Evolutionary conservation across 2,888 invertebrate genomes (phyloP), one percentile per base, ranked within the genome.

Genomic region (Ecdyonurus torrentis): DNA sequence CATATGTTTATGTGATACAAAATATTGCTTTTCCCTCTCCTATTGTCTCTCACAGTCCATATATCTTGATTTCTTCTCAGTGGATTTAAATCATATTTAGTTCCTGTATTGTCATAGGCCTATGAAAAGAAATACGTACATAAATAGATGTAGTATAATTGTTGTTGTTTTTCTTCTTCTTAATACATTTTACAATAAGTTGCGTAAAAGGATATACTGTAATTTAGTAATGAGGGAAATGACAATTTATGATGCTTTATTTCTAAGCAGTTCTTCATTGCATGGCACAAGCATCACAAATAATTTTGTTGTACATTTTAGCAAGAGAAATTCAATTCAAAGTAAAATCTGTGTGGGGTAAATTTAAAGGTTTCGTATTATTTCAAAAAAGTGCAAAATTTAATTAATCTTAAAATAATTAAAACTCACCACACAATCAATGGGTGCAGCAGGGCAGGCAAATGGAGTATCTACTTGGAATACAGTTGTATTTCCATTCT

Each of bases 1-100:
- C 60, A 60, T n/a, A 60, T 25, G 25, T 60, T 60, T 2, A 60
- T 60, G 25, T 60, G 37, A n/a, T 60, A 60, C 60, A 60, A 60
- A 18, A 60, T 23, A 22, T 60, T 15, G 3, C 24, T 10, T 15
- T 60, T 19, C 15, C 20, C 24, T 10, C 18, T 15, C 37, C 60
- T 24, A n/a, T 20, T 24, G 37, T 60, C 60, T 19, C 25, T 15
- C 3, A 37, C 25, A 25, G 15, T 37, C 60, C 60, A 60, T n/a
- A 23, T 18, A 2, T 18, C 19, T 2, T 60, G 3, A 19, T 2
- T 25, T n/a, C 5, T 18, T 25, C 37, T 24, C 25, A 60, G 60
- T 10, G 25, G 5, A 25, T 24, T 60, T 10, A 60, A 18, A n/a
- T 60, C 60, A 22, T 25, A 24, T 3, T 24, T 60, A n/a, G 10